phyloP scores from a whole-genome alignment of 2,113 vertebrate species.

The Clupea harengus region DNA sequence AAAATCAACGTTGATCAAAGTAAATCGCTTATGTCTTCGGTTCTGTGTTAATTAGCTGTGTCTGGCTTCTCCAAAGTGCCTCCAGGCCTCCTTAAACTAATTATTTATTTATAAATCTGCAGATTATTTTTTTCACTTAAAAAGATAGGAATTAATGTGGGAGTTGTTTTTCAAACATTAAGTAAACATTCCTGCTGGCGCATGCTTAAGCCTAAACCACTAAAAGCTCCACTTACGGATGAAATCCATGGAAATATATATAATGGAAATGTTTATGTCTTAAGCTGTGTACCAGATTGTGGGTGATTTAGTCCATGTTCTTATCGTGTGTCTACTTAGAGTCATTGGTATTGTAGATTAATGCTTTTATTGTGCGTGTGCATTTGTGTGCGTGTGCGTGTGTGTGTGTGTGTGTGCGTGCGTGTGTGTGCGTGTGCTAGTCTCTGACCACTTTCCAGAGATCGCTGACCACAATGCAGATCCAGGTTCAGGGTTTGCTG shows the following conservation, averaged over 20 bases:
- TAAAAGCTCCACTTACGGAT: slow-evolving; percentile 47
- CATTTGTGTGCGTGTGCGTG: slow-evolving; percentile 1
- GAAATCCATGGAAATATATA: background rate
- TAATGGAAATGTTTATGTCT: slow-evolving; percentile 22
- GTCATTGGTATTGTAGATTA: background rate
- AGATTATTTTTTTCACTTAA: background rate
- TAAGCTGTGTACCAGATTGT: slow-evolving; percentile 27
- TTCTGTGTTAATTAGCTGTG: slow-evolving; percentile 46
- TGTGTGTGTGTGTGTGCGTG: background rate
- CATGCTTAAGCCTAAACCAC: slow-evolving; percentile 48
- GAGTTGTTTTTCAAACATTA: slow-evolving; percentile 32
- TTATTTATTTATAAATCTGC: slow-evolving; percentile 46
- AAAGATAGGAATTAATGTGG: slow-evolving; percentile 7
- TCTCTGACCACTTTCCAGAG: slow-evolving; percentile 85
- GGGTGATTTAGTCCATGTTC: background rate
- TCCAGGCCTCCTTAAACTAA: slow-evolving; percentile 39
- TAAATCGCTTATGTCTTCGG: slow-evolving; percentile 45
- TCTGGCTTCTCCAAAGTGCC: slow-evolving; percentile 41
- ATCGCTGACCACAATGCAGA: slow-evolving; percentile 89
- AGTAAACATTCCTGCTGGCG: slow-evolving; percentile 35
- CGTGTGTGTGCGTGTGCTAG: slow-evolving; percentile 63
- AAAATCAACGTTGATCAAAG: slow-evolving; percentile 59
- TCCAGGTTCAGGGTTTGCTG: slow-evolving; percentile 83
- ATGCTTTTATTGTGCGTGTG: slow-evolving; percentile 33
- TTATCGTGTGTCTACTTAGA: background rate